A percentile compares a stretch with the other conserved stretches of the same genome.
These are phyloP conservation scores for Drosophila navojoa DNA, from an alignment of 1,140 invertebrate genomes.

Conservation along the genomic window DNA sequence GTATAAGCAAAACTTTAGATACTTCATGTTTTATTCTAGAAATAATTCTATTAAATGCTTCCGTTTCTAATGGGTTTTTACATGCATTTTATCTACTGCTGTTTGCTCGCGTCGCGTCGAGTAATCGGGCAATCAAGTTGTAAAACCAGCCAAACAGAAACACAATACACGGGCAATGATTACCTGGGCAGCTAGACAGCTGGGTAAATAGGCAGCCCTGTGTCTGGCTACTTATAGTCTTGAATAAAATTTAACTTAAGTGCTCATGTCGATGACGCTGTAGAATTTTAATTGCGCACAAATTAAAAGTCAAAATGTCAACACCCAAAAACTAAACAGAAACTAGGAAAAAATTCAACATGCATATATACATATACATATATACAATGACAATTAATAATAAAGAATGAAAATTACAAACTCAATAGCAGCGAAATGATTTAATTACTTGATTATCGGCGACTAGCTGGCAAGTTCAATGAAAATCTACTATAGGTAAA, in stretches of 20 bases:
- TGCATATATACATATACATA: not conserved
- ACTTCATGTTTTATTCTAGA: too few species aligned
- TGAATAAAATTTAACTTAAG: constrained; percentile 42
- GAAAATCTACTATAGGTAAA: constrained; percentile 21
- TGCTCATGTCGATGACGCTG: constrained; percentile 31
- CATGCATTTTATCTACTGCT: not conserved
- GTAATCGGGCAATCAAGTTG: constrained; percentile 7
- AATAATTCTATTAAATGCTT: not conserved
- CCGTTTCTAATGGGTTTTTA: not conserved
- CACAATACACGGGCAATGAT: not conserved
- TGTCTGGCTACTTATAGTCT: constrained; percentile 3
- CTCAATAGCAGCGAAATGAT: constrained; percentile 40
- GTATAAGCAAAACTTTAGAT: too few species aligned
- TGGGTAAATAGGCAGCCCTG: too few species aligned
- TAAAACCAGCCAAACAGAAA: constrained; percentile 4
- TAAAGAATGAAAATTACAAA: constrained; percentile 51
- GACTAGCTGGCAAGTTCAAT: constrained; percentile 31
- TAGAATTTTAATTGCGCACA: constrained; percentile 37
- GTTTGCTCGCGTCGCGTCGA: not conserved
- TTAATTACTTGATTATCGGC: constrained; percentile 48
- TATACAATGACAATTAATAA: constrained; percentile 28
- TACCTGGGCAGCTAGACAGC: not conserved
- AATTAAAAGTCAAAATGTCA: constrained; percentile 33
- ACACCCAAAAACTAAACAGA: constrained; percentile 2
- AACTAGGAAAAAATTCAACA: constrained; percentile 1